Evolutionary conservation across 2,888 invertebrate genomes (phyloP).

Genomic region (Rotaria macrura): DNA sequence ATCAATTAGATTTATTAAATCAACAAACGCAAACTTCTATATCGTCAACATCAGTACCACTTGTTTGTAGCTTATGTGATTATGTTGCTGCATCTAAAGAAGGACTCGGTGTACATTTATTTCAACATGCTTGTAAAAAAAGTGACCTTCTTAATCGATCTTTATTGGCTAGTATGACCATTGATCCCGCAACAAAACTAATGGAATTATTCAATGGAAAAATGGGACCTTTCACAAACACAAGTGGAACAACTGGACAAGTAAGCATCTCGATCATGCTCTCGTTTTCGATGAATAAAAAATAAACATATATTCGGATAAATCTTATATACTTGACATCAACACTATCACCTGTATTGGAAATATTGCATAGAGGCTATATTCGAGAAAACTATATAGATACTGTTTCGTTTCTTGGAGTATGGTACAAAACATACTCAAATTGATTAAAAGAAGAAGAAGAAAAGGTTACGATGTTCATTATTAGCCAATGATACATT

Average conservation of each 20-base stretch:
- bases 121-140: conserved; percentile 16
- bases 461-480: no score
- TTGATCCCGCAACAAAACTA: neutral
- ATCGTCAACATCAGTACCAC: neutral
- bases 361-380: no score
- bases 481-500: no score
- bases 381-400: no score
- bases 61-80: conserved; percentile 9
- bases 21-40: neutral
- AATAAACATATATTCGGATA: no score
- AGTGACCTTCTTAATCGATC: conserved; percentile 9
- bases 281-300: no score
- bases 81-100: neutral
- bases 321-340: no score
- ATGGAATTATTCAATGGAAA: conserved; percentile 14
- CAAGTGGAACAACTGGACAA: neutral
- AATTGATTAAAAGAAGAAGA: no score
- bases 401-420: no score
- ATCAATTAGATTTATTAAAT: neutral
- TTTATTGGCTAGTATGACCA: neutral
- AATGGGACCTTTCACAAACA: neutral
- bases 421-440: no score
- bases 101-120: conserved; percentile 5
- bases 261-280: no score
- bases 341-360: no score